phyloP scores from a whole-genome alignment of 2,888 invertebrate species.

The Thyatira batis region DNA sequence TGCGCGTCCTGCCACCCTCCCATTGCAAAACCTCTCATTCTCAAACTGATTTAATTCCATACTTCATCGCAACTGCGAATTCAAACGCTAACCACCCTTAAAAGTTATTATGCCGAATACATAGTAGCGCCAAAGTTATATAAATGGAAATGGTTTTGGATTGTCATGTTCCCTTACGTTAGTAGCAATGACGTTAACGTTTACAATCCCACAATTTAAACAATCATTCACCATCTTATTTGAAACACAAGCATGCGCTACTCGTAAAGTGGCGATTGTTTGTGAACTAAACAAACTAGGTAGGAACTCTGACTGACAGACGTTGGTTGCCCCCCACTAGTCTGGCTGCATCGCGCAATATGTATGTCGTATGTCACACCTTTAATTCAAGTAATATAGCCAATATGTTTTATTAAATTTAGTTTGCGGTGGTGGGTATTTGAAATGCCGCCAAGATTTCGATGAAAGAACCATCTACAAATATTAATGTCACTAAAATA shows the following conservation, averaged over 20 bases:
- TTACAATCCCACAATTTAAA: neutral
- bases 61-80: constrained; percentile 33
- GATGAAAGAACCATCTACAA: constrained; percentile 57
- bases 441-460: constrained; percentile 70
- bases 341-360: constrained; percentile 3
- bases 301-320: neutral
- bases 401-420: constrained; percentile 57
- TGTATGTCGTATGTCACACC: constrained; percentile 27
- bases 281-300: neutral
- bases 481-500: constrained; percentile 64
- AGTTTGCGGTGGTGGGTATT: constrained; percentile 50
- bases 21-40: constrained; percentile 30
- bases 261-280: neutral
- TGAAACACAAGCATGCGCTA: neutral
- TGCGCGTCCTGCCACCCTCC: constrained; percentile 24
- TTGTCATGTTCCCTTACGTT: constrained; percentile 35
- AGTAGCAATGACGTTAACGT: constrained; percentile 13
- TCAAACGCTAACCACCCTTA: constrained; percentile 26
- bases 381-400: constrained; percentile 42
- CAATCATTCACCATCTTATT: neutral
- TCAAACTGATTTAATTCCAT: constrained; percentile 26
- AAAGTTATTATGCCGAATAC: constrained; percentile 27
- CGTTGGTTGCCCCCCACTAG: neutral
- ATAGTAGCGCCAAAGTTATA: constrained; percentile 34
- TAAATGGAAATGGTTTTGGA: constrained; percentile 46